Base-by-base conservation (phyloP, 2,888 invertebrate species). In the Caenorhabditis zanzibari region DNA sequence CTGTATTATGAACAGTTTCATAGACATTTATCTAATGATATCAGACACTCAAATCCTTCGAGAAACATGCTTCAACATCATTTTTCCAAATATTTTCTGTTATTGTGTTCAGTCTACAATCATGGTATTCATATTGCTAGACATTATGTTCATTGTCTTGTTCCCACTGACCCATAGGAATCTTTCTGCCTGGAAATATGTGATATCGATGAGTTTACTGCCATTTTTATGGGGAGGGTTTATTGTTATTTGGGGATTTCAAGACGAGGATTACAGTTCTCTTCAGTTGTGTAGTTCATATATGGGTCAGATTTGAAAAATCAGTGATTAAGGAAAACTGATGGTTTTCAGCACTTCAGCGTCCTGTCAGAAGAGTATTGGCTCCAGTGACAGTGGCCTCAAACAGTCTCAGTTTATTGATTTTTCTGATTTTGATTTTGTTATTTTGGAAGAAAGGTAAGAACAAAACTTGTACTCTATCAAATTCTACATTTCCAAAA, bases 101-200 rank as follows among this genome's bases (percentile, higher is more conserved):
- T 82, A 72, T 64, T 77, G 69, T 22, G 44, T 77, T 16, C 75
- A 81, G 22, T 59, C 69, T 4, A 47, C 63, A 10, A 71, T 77
- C 26, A 77, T 77, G 77, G 38, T 77, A 9, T 69, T 61, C 56
- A 77, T 77, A 10, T 63, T 77, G 5, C 41, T 71, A 5, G 77
- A 77, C 22, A 49, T 77, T 32, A 44, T 77, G 6, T 19, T 77
- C 7, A 28, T 52, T 12, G 63, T 71, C 9, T n/a, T 63, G 22
- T 77, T 77, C 44, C 76, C 76, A n/a, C 10, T 77, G 35, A 28
- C 44, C 4, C 59, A 71, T 19, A 26, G 71, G 16, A 63, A 54
- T 22, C 2, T 63, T 14, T 12, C 41, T 2, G 12, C 19, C 12
- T 77, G 52, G 69, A 77, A 77, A 44, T 77, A 77, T 24, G 71